Percentiles rank a stretch among this genome's conserved stretches.
These are phyloP conservation scores for Macropodus opercularis DNA, from an alignment of 2,797 vertebrate species.

Conservation along the genomic window DNA sequence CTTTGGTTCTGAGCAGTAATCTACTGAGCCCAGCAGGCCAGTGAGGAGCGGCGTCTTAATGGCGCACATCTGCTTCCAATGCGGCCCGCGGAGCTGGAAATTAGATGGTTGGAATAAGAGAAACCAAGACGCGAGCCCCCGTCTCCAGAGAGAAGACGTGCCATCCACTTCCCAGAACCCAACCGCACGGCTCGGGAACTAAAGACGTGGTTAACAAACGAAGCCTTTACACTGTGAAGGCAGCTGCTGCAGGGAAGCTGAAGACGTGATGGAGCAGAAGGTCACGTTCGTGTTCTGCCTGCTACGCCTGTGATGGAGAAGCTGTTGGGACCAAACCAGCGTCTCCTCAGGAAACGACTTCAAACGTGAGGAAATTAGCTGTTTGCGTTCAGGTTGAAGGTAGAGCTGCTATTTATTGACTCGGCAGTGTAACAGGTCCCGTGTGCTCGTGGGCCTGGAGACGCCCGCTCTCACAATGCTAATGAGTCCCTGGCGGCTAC, in stretches of 20 bases:
- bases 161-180: constrained; percentile 64
- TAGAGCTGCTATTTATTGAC: constrained; percentile 64
- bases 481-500: constrained; percentile 52
- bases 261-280: too few species aligned
- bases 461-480: constrained; percentile 35
- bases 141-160: constrained; percentile 40
- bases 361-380: constrained; percentile 57
- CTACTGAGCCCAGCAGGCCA: constrained; percentile 61
- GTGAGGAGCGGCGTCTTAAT: constrained; percentile 67
- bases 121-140: constrained; percentile 46
- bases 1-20: constrained; percentile 62
- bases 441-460: constrained; percentile 13
- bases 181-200: too few species aligned
- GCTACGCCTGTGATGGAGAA: too few species aligned
- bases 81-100: constrained; percentile 65
- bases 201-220: too few species aligned
- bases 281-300: too few species aligned
- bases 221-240: too few species aligned
- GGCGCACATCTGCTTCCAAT: constrained; percentile 75
- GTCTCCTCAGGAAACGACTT: constrained; percentile 59
- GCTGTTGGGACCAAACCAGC: too few species aligned
- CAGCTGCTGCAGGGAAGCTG: too few species aligned
- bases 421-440: constrained; percentile 22
- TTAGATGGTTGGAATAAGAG: constrained; percentile 58
- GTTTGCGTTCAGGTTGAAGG: constrained; percentile 57